Conservation (phyloP, 2,797 vertebrate genomes). For the Lacerta bilineata region DNA sequence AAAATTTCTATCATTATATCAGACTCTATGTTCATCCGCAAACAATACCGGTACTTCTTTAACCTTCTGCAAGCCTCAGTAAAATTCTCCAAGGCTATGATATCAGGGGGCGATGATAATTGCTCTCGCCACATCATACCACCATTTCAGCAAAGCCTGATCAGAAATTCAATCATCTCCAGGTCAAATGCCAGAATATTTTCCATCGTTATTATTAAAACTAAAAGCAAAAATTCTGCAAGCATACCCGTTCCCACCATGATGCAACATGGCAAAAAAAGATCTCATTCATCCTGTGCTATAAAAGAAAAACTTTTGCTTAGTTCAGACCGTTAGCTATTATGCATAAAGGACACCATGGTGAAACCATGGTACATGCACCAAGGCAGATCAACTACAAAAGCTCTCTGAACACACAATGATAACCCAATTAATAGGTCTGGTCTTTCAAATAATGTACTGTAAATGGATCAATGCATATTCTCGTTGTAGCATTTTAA, state of each 20-base stretch:
- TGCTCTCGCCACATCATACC: neutral
- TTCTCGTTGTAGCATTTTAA: conserved; percentile 25
- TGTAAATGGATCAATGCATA: conserved; percentile 2
- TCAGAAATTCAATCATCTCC: neutral
- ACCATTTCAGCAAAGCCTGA: accelerated
- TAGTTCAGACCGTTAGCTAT: neutral
- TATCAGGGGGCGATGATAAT: neutral
- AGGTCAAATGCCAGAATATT: neutral
- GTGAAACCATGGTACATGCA: neutral
- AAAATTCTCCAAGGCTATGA: conserved; percentile 31
- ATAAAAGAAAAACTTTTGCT: conserved; percentile 1
- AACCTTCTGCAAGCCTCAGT: conserved; percentile 39
- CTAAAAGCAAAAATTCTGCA: conserved; percentile 13
- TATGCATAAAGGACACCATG: neutral
- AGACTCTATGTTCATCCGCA: neutral
- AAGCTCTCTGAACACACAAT: neutral
- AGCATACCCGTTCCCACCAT: neutral
- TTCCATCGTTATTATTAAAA: conserved; percentile 31
- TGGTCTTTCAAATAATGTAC: conserved; percentile 14
- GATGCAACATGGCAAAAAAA: neutral
- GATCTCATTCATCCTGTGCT: neutral
- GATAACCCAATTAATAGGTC: conserved; percentile 26
- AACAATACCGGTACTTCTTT: conserved; percentile 1
- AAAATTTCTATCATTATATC: neutral
- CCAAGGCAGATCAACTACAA: neutral